Conservation (phyloP, 1,140 invertebrate species). For the Matsumurasca onukii region DNA sequence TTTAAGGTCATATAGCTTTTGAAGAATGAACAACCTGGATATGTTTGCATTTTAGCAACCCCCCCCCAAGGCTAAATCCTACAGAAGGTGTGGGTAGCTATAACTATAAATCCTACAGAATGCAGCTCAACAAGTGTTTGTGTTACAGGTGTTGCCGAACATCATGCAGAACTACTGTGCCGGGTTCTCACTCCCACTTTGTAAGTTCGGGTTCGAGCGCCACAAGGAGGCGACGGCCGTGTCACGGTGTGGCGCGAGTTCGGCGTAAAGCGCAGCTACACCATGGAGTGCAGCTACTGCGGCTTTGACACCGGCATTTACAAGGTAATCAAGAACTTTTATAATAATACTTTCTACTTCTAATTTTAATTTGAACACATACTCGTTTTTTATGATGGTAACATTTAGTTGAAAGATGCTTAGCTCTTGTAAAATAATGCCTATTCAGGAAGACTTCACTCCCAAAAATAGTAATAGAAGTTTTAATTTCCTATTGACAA, state of each 20-base stretch:
- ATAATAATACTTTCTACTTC: background rate
- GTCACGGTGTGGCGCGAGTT: conserved; percentile 85
- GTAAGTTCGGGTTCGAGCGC: conserved; percentile 76
- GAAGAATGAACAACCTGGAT: no score
- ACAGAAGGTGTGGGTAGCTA: no score
- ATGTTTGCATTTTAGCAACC: no score
- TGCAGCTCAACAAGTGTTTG: no score
- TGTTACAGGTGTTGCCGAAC: conserved; percentile 62
- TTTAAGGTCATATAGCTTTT: no score
- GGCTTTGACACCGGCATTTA: conserved; percentile 79
- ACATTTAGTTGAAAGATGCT: background rate
- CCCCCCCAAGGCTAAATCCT: no score
- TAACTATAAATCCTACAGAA: no score
- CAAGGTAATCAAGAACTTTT: conserved; percentile 53
- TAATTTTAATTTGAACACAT: background rate
- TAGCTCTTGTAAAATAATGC: no score
- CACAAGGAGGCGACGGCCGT: conserved; percentile 80
- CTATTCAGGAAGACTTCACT: no score
- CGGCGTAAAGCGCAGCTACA: conserved; percentile 72
- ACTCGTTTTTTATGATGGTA: background rate
- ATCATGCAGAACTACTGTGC: conserved; percentile 67
- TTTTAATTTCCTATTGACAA: no score
- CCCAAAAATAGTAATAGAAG: no score
- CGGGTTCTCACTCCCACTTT: conserved; percentile 71
- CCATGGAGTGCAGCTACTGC: conserved; percentile 86